These are phyloP conservation scores for Equus przewalskii DNA, from an alignment of 2,113 vertebrate genomes.

Conservation along the genomic window DNA sequence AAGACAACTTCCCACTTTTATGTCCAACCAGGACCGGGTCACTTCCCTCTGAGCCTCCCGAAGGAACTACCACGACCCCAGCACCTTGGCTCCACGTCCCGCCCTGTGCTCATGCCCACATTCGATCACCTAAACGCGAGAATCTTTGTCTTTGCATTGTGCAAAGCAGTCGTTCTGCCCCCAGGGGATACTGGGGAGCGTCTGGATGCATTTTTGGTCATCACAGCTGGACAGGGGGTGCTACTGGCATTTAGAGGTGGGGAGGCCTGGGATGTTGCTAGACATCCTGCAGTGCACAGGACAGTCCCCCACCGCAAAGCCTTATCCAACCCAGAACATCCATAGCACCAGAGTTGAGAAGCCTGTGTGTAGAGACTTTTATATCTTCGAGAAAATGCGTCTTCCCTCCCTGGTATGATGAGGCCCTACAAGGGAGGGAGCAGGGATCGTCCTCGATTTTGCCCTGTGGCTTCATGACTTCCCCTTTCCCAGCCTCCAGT, in stretches of 20 bases:
- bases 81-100: fast-evolving
- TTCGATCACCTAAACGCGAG: fast-evolving
- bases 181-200: no score
- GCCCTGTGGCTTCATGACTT: background rate
- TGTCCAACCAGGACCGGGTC: background rate
- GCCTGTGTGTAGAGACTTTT: background rate
- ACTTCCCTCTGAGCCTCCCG: fast-evolving
- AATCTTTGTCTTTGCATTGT: fast-evolving
- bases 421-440: background rate
- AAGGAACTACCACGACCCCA: fast-evolving
- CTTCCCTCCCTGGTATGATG: no score
- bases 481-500: background rate
- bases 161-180: no score
- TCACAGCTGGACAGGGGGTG: no score
- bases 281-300: background rate
- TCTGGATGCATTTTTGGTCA: no score
- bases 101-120: fast-evolving
- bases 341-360: fast-evolving
- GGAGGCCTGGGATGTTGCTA: no score
- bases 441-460: background rate
- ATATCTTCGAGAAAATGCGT: background rate
- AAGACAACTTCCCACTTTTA: background rate
- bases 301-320: background rate
- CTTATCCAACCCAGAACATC: fast-evolving
- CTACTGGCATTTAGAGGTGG: background rate